Evolutionary conservation across 2,113 vertebrate species (phyloP).

Genomic region (Chelonoidis abingdonii): DNA sequence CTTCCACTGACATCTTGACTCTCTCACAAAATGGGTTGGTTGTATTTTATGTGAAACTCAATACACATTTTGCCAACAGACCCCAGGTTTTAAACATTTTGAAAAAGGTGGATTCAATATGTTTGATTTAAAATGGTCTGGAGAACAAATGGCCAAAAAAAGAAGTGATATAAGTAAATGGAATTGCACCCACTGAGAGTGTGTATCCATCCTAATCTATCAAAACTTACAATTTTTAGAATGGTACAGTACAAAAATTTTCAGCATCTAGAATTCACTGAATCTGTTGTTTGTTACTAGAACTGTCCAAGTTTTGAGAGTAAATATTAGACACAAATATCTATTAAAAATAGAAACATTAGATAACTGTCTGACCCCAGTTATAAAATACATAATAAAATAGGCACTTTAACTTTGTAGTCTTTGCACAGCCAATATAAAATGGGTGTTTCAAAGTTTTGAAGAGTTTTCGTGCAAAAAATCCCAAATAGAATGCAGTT

Average conservation of each 20-base stretch:
- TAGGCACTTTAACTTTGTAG: background rate
- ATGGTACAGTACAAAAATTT: background rate
- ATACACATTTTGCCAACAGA: background rate
- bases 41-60: no score
- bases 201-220: background rate
- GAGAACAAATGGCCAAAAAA: background rate
- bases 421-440: background rate
- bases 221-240: background rate
- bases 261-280: background rate
- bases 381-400: background rate
- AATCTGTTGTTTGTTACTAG: background rate
- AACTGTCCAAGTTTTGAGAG: background rate
- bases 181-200: background rate
- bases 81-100: background rate
- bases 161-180: background rate
- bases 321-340: background rate
- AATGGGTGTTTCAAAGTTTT: background rate
- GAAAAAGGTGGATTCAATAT: background rate
- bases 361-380: background rate
- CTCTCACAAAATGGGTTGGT: background rate
- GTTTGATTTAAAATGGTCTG: background rate
- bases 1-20: background rate
- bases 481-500: background rate
- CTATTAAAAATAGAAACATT: background rate
- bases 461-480: background rate